Conservation (phyloP, 1,140 invertebrate genomes). For the Papilio dardanus region DNA sequence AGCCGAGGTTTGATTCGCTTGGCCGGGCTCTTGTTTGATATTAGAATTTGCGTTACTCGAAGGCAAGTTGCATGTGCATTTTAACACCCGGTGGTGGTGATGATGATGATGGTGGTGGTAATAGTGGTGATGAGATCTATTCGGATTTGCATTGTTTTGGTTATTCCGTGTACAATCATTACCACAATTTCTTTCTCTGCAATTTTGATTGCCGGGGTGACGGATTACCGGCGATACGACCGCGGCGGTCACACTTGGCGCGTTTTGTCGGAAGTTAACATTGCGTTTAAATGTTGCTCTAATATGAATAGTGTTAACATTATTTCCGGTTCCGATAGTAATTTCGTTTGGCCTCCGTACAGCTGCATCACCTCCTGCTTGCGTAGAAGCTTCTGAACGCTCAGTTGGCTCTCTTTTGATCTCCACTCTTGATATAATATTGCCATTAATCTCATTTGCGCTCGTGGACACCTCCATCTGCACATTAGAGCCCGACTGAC, state of each 20-base stretch:
- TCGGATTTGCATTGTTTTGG: constrained; percentile 49
- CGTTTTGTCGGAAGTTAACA: constrained; percentile 35
- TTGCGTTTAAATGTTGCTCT: constrained; percentile 28
- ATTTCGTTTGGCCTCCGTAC: constrained; percentile 35
- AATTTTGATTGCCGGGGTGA: constrained; percentile 4
- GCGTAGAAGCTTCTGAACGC: constrained; percentile 40
- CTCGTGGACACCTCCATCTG: constrained; percentile 41
- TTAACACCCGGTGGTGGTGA: constrained; percentile 45
- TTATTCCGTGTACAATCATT: constrained; percentile 27
- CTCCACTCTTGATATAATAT: constrained; percentile 47
- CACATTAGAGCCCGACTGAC: constrained; percentile 42
- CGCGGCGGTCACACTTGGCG: constrained; percentile 13
- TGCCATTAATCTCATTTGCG: constrained; percentile 36
- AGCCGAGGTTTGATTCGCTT: constrained; percentile 36
- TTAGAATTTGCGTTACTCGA: constrained; percentile 45
- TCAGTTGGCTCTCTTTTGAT: constrained; percentile 65
- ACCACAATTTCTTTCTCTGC: constrained; percentile 30
- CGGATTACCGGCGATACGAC: background rate
- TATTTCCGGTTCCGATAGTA: background rate
- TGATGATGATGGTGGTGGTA: constrained; percentile 54
- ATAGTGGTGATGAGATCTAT: constrained; percentile 53
- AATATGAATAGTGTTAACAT: constrained; percentile 21
- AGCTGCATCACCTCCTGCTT: constrained; percentile 34
- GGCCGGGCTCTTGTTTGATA: constrained; percentile 65
- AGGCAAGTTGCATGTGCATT: constrained; percentile 42